Conservation (phyloP, 1,140 invertebrate genomes). For the Papilio polytes region DNA sequence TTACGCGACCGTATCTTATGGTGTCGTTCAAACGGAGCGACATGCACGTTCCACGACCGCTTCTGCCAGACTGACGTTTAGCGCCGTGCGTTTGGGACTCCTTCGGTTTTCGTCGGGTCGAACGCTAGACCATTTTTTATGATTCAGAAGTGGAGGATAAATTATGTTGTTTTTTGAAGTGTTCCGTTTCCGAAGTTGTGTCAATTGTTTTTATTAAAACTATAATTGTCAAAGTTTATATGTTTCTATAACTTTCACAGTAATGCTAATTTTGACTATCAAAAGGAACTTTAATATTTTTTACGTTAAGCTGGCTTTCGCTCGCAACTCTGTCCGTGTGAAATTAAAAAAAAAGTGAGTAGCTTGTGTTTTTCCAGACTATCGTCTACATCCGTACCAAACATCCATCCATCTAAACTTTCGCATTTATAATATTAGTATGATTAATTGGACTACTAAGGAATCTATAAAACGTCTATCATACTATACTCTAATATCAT, state of each 20-base stretch:
- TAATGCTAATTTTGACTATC: background rate
- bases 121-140: conserved; percentile 51
- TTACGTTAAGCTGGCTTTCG: no score
- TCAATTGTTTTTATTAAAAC: conserved; percentile 8
- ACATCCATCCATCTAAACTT: no score
- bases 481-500: no score
- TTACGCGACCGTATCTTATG: conserved; percentile 65
- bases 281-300: no score
- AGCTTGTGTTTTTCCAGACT: no score
- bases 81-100: conserved; percentile 51
- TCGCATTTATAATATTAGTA: no score
- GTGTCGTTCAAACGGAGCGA: conserved; percentile 46
- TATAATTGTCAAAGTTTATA: background rate
- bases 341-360: no score
- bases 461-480: no score
- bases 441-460: no score
- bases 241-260: background rate
- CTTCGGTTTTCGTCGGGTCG: conserved; percentile 55
- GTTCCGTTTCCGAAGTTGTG: conserved; percentile 61
- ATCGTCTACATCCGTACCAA: no score
- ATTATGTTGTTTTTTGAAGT: conserved; percentile 56
- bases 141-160: conserved; percentile 52
- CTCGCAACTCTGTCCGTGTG: no score
- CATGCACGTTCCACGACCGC: conserved; percentile 56
- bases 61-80: conserved; percentile 65